Evolutionary conservation across 92 coral and sea anemone genomes (phyloP).

Genomic region (Phymanthus crucifer): DNA sequence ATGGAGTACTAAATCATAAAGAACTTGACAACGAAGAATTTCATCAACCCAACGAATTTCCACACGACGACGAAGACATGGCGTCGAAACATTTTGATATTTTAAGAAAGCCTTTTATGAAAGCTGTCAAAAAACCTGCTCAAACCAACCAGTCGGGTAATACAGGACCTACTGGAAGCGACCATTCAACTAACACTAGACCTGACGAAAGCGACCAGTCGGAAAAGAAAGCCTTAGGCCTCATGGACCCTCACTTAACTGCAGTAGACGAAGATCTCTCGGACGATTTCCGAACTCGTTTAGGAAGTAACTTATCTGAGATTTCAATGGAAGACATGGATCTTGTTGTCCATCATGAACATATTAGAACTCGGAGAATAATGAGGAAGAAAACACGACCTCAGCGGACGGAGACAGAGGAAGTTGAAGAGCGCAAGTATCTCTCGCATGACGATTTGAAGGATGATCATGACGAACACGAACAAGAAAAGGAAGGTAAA

Average conservation of each 20-base stretch:
- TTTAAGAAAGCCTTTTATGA: background rate
- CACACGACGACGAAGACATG: background rate
- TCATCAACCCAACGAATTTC: background rate
- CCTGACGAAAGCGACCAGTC: conserved; percentile 1
- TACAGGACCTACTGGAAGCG: background rate
- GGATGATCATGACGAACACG: conserved; percentile 3
- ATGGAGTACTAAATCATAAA: conserved; percentile 12
- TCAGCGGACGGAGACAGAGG: background rate
- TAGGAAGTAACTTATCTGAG: conserved; percentile 39
- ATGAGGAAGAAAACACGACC: conserved; percentile 10
- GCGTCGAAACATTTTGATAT: background rate
- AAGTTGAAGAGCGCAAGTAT: conserved; percentile 4
- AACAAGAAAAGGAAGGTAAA: conserved; percentile 14
- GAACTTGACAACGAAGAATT: background rate
- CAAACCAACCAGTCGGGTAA: background rate
- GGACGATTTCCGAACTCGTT: conserved; percentile 27
- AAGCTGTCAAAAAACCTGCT: background rate
- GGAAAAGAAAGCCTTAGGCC: conserved; percentile 5
- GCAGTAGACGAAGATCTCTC: conserved; percentile 9
- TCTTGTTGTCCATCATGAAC: conserved; percentile 40
- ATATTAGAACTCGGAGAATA: conserved; percentile 19
- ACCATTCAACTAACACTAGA: background rate
- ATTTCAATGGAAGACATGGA: conserved; percentile 49
- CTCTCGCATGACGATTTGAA: conserved; percentile 7
- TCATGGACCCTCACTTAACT: conserved; percentile 28